A percentile compares a stretch with the other conserved stretches of the same genome.
phyloP scores from a whole-genome alignment of 2,888 invertebrate genomes.

The Erebia aethiops region DNA sequence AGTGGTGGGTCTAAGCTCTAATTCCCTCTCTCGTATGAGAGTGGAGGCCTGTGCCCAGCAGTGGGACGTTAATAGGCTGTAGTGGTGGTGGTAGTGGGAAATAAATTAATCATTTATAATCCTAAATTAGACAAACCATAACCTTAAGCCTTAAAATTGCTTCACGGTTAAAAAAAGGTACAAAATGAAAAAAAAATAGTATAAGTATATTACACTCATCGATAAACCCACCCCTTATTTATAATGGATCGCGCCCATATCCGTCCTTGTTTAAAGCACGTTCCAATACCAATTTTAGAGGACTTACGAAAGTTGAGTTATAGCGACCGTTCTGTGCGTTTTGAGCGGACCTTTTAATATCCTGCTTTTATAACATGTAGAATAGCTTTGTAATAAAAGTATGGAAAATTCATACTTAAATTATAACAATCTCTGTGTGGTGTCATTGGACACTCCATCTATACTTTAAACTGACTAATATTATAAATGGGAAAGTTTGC shows the following conservation, averaged over 20 bases:
- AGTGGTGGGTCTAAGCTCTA: too few species aligned
- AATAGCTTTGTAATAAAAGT: background rate
- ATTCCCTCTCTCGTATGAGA: too few species aligned
- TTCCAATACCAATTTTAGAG: conserved; percentile 31
- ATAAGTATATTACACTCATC: background rate
- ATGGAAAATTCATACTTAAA: too few species aligned
- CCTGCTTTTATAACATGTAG: background rate
- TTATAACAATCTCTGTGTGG: too few species aligned
- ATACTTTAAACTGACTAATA: too few species aligned
- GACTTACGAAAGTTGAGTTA: conserved; percentile 24
- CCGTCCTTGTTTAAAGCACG: conserved; percentile 32
- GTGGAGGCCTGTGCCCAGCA: too few species aligned
- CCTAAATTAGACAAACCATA: too few species aligned
- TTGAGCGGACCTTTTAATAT: conserved; percentile 16
- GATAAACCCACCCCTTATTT: conserved; percentile 26
- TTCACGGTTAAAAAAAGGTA: background rate
- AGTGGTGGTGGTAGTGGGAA: too few species aligned
- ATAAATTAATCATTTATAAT: too few species aligned
- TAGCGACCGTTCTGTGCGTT: background rate
- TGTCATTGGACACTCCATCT: too few species aligned
- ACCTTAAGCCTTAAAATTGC: background rate
- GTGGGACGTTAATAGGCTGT: too few species aligned
- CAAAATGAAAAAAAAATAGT: background rate
- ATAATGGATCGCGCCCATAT: conserved; percentile 20
- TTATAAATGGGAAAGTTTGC: too few species aligned